Base-by-base conservation (phyloP, 2,797 vertebrate species). In the Sebastes hubbsi region DNA sequence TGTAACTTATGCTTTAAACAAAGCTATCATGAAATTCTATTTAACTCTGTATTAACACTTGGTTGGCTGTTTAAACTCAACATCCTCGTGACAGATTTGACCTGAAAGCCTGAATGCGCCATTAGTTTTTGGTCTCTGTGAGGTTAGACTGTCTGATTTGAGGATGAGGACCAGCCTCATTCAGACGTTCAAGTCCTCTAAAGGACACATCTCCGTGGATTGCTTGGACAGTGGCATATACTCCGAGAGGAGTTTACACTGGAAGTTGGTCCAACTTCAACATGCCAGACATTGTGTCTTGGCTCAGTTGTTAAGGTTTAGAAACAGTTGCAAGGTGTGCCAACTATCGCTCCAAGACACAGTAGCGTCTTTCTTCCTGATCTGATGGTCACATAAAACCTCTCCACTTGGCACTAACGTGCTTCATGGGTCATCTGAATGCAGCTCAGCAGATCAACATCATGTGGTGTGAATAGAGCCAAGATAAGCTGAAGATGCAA, bases 251-350 rank as follows among this genome's bases (percentile, higher is more conserved):
- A 36, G 4, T 72, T 55, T 27, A 27, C 42, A 8, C 34, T 77
- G 46, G 24, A 60, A 22, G 65, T 34, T 73, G 49, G 29, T 74
- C 38, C 59, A 59, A 14, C 70, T 25, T 60, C 27, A 12, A 3
- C 42, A 6, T 42, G 64, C 38, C 71, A 46, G 49, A 56, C 70
- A 14, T n/a, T 59, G 63, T 72, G 71, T 61, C 29, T 76, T 81
- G 81, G 78, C 78, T 81, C 67, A 4, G 58, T 12, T 55, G 62
- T 61, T 14, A 36, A 27, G 58, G 27, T 78, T 78, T 69, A 46
- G 72, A 75, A 68, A 60, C 16, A 32, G 55, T 59, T 65, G 9
- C 30, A 20, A 74, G 55, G 36, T 18, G 20, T 58, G 77, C 75
- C 71, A 72, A 56, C 32, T 42, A 42, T 76, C 34, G 4, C 52